Conservation (phyloP, 2,113 vertebrate species). For the Barbus barbus region DNA sequence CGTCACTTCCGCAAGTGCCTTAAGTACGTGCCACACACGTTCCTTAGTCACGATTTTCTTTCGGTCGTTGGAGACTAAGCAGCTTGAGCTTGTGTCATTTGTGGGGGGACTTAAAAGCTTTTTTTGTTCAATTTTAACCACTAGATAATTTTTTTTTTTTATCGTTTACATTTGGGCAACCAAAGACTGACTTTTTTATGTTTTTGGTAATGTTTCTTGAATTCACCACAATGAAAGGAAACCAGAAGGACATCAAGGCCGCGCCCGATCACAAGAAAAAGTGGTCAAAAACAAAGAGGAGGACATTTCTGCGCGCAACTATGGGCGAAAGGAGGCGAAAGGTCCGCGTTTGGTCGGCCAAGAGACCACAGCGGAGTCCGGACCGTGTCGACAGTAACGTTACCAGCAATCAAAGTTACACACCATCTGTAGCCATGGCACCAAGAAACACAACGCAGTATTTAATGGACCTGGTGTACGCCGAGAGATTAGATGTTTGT, state of each 20-base stretch:
- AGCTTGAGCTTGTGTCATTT: rapidly evolving
- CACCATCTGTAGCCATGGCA: constrained; percentile 44
- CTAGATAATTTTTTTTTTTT: too few species aligned
- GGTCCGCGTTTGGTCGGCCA: too few species aligned
- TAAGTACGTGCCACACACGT: background rate
- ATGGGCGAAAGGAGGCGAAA: background rate
- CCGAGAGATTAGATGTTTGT: constrained; percentile 52
- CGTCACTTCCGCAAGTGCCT: constrained; percentile 13
- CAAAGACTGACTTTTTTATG: background rate
- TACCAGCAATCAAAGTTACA: background rate
- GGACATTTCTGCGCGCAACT: background rate
- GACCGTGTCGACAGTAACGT: background rate
- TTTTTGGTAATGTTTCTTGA: constrained; percentile 27
- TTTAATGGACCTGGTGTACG: constrained; percentile 69
- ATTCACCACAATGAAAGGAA: background rate
- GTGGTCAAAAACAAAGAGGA: constrained; percentile 1
- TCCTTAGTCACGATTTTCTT: background rate
- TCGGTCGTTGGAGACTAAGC: background rate
- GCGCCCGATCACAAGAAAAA: background rate
- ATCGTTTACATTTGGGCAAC: background rate
- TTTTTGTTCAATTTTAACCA: background rate
- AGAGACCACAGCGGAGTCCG: background rate
- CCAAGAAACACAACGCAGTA: constrained; percentile 76
- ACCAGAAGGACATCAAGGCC: background rate
- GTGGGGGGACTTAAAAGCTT: too few species aligned